These are phyloP conservation scores for Agapornis canus DNA, from an alignment of 2,797 vertebrate genomes.

Conservation along the genomic window DNA sequence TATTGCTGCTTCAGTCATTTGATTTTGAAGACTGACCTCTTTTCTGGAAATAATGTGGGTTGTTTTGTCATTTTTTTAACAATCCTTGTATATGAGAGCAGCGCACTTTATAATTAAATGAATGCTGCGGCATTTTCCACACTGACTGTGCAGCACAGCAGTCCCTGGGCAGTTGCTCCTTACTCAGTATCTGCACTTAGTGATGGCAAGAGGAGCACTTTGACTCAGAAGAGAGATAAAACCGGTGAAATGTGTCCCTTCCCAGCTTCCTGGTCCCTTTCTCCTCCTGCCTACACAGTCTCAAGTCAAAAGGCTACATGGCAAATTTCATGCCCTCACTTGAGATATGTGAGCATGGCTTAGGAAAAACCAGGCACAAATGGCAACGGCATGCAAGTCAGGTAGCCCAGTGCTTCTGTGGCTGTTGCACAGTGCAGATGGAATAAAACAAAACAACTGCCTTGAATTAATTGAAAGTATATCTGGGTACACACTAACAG, in stretches of 20 bases:
- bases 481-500: not conserved
- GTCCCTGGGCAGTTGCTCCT: not conserved
- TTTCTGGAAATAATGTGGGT: conserved; percentile 10
- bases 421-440: not conserved
- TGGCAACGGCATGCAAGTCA: not conserved
- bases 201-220: not conserved
- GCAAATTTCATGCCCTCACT: not conserved
- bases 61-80: not conserved
- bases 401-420: not conserved
- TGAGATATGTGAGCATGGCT: not conserved
- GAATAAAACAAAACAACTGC: not conserved
- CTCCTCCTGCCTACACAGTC: not conserved
- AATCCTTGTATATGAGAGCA: not conserved
- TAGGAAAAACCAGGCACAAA: not conserved
- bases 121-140: not conserved
- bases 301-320: not conserved
- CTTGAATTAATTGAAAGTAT: not conserved
- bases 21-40: not conserved
- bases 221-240: not conserved
- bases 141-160: not conserved
- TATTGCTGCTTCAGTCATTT: not conserved
- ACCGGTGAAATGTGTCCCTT: not conserved
- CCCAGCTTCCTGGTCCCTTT: not conserved
- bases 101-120: not conserved
- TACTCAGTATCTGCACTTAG: not conserved